These are phyloP conservation scores for Pocillopora grandis DNA, from an alignment of 92 coral and sea anemone genomes.

Conservation along the genomic window DNA sequence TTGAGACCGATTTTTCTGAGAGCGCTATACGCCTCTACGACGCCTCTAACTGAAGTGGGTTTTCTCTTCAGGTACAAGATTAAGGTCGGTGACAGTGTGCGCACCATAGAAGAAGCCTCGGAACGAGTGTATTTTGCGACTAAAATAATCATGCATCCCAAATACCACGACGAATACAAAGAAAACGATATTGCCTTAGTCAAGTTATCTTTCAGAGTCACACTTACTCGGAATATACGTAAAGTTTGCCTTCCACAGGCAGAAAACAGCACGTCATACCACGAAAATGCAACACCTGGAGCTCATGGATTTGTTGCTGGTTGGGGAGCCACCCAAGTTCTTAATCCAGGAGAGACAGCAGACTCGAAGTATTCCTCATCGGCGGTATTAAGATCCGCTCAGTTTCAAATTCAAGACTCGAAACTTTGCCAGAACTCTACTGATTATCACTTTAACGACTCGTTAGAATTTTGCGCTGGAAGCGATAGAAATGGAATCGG, in stretches of 20 bases:
- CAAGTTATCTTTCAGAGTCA: conserved; percentile 42
- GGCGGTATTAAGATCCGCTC: neutral
- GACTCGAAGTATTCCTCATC: conserved; percentile 12
- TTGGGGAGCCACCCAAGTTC: conserved; percentile 69
- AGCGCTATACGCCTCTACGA: too few species aligned
- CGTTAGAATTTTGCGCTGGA: conserved; percentile 65
- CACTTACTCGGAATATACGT: conserved; percentile 51
- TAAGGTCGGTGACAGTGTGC: conserved; percentile 58
- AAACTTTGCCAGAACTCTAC: conserved; percentile 31
- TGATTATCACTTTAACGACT: conserved; percentile 32
- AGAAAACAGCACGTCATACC: neutral
- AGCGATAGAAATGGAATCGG: conserved; percentile 55
- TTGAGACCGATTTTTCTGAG: too few species aligned
- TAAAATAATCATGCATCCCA: conserved; percentile 51
- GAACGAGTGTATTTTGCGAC: conserved; percentile 37
- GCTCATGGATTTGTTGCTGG: conserved; percentile 65
- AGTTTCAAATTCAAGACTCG: conserved; percentile 21
- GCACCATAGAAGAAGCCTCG: conserved; percentile 30
- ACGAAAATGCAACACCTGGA: conserved; percentile 26
- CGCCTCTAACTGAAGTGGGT: neutral
- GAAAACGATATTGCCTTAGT: conserved; percentile 76
- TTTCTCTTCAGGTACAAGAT: conserved; percentile 38
- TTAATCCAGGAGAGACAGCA: conserved; percentile 25
- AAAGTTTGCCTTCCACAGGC: conserved; percentile 65
- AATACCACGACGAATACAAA: conserved; percentile 41